Evolutionary conservation across 2,797 vertebrate species (phyloP).

Genomic region (Morus bassanus): DNA sequence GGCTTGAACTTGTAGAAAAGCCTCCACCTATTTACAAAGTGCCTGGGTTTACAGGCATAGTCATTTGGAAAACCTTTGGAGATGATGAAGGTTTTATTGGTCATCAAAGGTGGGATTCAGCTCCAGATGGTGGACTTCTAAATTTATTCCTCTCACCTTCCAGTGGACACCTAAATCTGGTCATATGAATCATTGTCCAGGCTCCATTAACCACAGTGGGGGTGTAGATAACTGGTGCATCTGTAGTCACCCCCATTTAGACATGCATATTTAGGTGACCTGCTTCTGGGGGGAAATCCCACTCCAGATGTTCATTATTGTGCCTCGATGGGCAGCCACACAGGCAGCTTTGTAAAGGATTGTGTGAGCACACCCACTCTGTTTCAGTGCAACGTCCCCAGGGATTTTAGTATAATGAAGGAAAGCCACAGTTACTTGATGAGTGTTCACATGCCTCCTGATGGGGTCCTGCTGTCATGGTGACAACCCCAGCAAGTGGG

Average conservation of each 20-base stretch:
- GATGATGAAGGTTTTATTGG: not conserved
- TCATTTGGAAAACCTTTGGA: not conserved
- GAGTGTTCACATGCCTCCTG: rapidly evolving
- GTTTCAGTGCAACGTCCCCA: rapidly evolving
- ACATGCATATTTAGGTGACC: not conserved
- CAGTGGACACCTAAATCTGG: not conserved
- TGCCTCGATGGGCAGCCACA: not conserved
- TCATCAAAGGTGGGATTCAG: not conserved
- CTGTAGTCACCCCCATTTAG: not conserved
- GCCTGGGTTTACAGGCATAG: not conserved
- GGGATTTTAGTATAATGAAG: not conserved
- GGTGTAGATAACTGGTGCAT: rapidly evolving
- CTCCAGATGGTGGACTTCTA: not conserved
- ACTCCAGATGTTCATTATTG: not conserved
- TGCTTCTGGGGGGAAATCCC: not conserved
- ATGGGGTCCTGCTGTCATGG: not conserved
- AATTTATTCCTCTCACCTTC: not conserved
- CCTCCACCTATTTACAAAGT: not conserved
- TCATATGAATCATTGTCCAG: not conserved
- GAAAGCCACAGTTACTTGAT: not conserved
- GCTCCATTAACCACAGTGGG: not conserved
- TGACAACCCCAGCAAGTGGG: not conserved
- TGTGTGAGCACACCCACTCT: rapidly evolving
- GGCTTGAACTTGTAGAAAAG: not conserved
- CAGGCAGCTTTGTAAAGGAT: not conserved